A percentile compares a stretch with the other conserved stretches of the same genome.
These are phyloP conservation scores for Chymomyza costata DNA, from an alignment of 1,140 invertebrate species.

Conservation along the genomic window DNA sequence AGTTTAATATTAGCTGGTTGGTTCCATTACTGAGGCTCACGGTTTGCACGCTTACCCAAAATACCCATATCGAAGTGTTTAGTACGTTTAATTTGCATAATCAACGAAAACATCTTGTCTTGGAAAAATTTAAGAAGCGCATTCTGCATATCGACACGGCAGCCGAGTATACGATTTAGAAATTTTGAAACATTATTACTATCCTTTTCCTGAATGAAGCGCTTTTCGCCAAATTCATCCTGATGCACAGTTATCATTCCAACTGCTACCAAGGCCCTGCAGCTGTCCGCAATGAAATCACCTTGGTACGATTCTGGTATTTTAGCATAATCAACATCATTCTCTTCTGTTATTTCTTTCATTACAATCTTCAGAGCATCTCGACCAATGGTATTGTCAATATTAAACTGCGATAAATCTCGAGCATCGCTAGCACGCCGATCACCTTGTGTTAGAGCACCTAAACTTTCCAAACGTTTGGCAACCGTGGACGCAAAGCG, in stretches of 20 bases:
- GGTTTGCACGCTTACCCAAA: slow-evolving; percentile 76
- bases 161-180: slow-evolving; percentile 96
- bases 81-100: slow-evolving; percentile 86
- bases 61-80: slow-evolving; percentile 92
- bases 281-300: slow-evolving; percentile 95
- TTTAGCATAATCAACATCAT: slow-evolving; percentile 76
- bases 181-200: slow-evolving; percentile 99
- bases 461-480: slow-evolving; percentile 94
- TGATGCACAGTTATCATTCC: slow-evolving; percentile 92
- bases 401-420: slow-evolving; percentile 98
- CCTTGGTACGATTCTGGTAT: slow-evolving; percentile 81
- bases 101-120: slow-evolving; percentile 90
- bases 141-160: slow-evolving; percentile 97
- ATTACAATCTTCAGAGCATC: slow-evolving; percentile 95
- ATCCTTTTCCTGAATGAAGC: slow-evolving; percentile 92
- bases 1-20: slow-evolving; percentile 2
- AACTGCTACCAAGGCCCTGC: slow-evolving; percentile 90
- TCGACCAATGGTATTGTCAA: slow-evolving; percentile 97
- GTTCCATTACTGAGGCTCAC: too few species aligned
- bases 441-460: slow-evolving; percentile 98
- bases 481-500: slow-evolving; percentile 96
- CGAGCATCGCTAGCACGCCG: slow-evolving; percentile 95
- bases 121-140: slow-evolving; percentile 98
- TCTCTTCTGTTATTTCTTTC: slow-evolving; percentile 85
- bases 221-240: slow-evolving; percentile 82